These are phyloP conservation scores for Adelosebastes latens DNA, from an alignment of 2,797 vertebrate species.

Conservation along the genomic window DNA sequence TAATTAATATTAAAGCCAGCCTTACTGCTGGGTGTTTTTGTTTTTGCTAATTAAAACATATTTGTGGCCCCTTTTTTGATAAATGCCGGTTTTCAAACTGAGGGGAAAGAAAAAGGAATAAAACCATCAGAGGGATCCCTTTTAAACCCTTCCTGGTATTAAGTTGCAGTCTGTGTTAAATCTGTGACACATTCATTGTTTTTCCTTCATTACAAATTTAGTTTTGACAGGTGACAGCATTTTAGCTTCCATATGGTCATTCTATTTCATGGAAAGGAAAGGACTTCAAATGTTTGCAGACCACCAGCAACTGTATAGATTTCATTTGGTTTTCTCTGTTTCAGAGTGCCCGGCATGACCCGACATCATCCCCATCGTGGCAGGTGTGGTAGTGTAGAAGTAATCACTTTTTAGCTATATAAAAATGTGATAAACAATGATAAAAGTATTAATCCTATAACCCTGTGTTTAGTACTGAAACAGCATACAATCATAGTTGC, in stretches of 20 bases:
- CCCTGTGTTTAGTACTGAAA: too few species aligned
- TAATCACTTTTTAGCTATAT: too few species aligned
- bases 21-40: background rate
- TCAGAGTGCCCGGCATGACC: conserved; percentile 93
- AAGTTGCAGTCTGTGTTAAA: background rate
- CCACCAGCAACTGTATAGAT: background rate
- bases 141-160: background rate
- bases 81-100: background rate
- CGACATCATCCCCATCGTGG: conserved; percentile 97
- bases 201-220: background rate
- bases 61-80: background rate
- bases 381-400: conserved; percentile 96
- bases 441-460: too few species aligned
- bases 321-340: background rate
- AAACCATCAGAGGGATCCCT: background rate
- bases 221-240: background rate
- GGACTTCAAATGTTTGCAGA: too few species aligned
- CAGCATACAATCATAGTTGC: too few species aligned
- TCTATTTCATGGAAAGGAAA: background rate
- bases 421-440: too few species aligned
- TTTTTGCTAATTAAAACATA: background rate
- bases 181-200: background rate
- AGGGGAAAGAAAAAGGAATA: background rate
- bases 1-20: background rate
- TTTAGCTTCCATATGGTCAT: background rate